Percentiles rank a stretch among this genome's conserved stretches.
Evolutionary conservation across 2,797 vertebrate species (phyloP).

Genomic region (Catostomus latipinnis): DNA sequence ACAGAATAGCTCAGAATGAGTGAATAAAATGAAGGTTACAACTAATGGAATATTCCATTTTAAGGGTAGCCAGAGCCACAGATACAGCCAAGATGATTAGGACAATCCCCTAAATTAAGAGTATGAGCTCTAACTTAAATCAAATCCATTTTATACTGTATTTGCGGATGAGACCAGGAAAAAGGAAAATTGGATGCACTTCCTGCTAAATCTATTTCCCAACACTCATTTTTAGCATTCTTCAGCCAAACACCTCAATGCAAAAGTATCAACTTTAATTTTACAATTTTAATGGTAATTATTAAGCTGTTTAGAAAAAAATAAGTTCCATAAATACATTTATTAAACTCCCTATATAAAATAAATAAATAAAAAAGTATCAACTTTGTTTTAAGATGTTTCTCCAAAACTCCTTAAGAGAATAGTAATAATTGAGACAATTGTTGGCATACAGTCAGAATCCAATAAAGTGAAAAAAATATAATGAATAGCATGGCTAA

Average conservation of each 20-base stretch:
- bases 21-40: slow-evolving; percentile 14
- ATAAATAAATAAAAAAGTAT: not conserved
- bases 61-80: slow-evolving; percentile 2
- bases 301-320: too few relatives aligned
- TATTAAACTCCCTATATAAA: not conserved
- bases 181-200: slow-evolving; percentile 6
- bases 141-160: slow-evolving; percentile 6
- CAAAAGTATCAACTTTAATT: not conserved
- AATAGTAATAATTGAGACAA: too few relatives aligned
- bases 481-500: too few relatives aligned
- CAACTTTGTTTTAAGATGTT: not conserved
- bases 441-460: too few relatives aligned
- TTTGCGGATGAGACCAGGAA: slow-evolving; percentile 22
- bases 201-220: not conserved
- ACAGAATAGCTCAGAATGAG: slow-evolving; percentile 35
- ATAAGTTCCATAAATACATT: not conserved
- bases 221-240: not conserved
- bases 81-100: not conserved
- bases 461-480: too few relatives aligned
- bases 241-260: not conserved
- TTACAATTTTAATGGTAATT: not conserved
- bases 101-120: slow-evolving; percentile 12
- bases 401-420: too few relatives aligned
- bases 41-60: slow-evolving; percentile 41
- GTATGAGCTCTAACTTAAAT: slow-evolving; percentile 17